Evolutionary conservation across 2,797 vertebrate genomes (phyloP).

Genomic region (Siniperca obscura): DNA sequence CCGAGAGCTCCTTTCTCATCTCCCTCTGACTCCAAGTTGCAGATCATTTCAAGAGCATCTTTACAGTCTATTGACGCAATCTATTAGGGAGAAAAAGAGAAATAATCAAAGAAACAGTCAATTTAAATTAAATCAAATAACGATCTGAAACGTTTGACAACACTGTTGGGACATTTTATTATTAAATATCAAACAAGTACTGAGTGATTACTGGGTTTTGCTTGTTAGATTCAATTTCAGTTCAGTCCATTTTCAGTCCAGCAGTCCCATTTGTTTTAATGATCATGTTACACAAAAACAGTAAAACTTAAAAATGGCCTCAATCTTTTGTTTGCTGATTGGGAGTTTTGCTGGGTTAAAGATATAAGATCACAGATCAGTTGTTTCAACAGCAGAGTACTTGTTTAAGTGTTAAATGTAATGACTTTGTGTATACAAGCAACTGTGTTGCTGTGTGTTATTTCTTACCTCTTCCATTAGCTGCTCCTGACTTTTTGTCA

Average conservation of each 20-base stretch:
- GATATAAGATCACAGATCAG: no score
- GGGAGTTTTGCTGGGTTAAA: neutral
- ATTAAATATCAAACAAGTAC: neutral
- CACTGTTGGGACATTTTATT: neutral
- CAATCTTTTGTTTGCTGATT: neutral
- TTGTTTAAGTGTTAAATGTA: neutral
- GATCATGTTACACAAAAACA: neutral
- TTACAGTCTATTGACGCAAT: conserved; percentile 95
- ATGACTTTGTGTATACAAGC: no score
- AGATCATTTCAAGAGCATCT: conserved; percentile 99
- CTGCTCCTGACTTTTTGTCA: conserved; percentile 93
- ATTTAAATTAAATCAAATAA: conserved; percentile 7
- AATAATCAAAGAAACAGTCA: neutral
- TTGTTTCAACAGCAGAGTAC: neutral
- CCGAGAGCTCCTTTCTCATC: conserved; percentile 97
- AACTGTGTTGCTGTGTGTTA: neutral
- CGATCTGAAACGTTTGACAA: neutral
- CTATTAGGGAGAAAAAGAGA: conserved; percentile 60
- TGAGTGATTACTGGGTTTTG: neutral
- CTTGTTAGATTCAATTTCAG: neutral
- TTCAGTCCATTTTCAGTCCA: neutral
- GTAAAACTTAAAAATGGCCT: neutral
- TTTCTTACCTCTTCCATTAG: conserved; percentile 96
- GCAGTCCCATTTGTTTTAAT: neutral
- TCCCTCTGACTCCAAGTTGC: conserved; percentile 98